Base-by-base conservation (phyloP, 2,888 invertebrate genomes). In the Amphipoea oculea region DNA sequence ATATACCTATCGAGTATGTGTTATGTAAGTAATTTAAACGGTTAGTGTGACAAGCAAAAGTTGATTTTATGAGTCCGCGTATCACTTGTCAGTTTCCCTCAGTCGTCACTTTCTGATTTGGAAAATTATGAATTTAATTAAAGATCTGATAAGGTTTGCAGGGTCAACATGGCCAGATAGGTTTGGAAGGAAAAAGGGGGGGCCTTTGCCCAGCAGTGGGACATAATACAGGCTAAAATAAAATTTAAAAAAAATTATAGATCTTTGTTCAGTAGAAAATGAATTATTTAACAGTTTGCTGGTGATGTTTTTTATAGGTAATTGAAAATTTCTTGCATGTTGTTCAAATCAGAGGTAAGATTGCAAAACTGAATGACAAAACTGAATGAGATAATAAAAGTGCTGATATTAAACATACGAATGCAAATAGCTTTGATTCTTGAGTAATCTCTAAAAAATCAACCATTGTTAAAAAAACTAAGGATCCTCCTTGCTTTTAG, bases 11-110 rank as follows among this genome's bases (percentile, higher is more conserved):
- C 66, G 57, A 78, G 83, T 76, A 40, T 77, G 54, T 42, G 74
- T 85, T 83, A 85, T 68, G 76, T 87, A 86, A 81, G 73, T 29
- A n/a, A 36, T n/a, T 48, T 63, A 65, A 60, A 65, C 66, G 42
- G 65, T 80, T 60, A 74, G 62, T 74, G 14, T 63, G 60, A 67
- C 51, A 62, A 82, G 76, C 36, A 14, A 66, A 51, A 51, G 51
- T 42, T 45, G 7, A n/a, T 45, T 45, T 65, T 29, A 20, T 2
- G 12, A 51, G 29, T 29, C 29, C 29, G 29, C 29, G 29, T 29
- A 29, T 29, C 29, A 29, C 29, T 29, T 0, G 29, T 29, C 29
- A 29, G 29, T 29, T 29, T 29, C 29, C 29, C 29, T 29, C 29
- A 29, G 29, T 29, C 29, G 29, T 29, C 29, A 29, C 1, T 29